Percentiles rank a stretch among this genome's conserved stretches.
Evolutionary conservation across 37 sponge, comb jelly and placozoan genomes (phyloP).

Genomic region (Diacarnus erythraeanus): DNA sequence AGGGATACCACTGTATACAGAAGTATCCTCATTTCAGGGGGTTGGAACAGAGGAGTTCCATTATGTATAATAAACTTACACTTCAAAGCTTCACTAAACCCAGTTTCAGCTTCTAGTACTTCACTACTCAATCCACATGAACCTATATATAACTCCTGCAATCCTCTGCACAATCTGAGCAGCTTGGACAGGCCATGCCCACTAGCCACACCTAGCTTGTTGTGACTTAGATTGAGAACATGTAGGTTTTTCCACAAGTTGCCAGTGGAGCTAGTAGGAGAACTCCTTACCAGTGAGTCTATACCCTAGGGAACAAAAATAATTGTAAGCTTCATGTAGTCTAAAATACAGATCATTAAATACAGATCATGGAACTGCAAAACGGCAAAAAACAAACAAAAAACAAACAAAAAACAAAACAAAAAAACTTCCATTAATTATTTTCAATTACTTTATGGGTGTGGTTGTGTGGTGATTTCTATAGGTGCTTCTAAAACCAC

Average conservation of each 20-base stretch:
- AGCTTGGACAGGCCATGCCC: conserved; percentile 20
- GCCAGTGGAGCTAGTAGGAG: conserved; percentile 4
- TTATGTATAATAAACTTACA: conserved; percentile 25
- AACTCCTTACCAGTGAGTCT: conserved; percentile 2
- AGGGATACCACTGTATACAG: too few relatives aligned
- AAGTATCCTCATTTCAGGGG: too few relatives aligned
- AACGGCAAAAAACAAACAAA: too few relatives aligned
- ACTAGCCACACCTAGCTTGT: conserved; percentile 40
- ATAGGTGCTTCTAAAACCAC: too few relatives aligned
- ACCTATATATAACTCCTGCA: conserved; percentile 37
- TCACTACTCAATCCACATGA: conserved; percentile 32
- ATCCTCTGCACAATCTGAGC: conserved; percentile 4
- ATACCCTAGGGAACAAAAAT: neutral
- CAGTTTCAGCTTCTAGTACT: conserved; percentile 25
- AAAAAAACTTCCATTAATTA: too few relatives aligned
- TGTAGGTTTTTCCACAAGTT: conserved; percentile 16
- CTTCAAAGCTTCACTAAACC: conserved; percentile 29
- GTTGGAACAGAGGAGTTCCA: too few relatives aligned
- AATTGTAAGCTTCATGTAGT: neutral
- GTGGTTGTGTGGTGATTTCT: too few relatives aligned
- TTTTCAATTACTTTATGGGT: too few relatives aligned
- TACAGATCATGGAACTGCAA: too few relatives aligned
- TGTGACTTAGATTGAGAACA: conserved; percentile 50
- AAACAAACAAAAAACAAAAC: too few relatives aligned
- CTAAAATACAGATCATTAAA: too few relatives aligned